phyloP scores from a whole-genome alignment of 1,140 invertebrate species.

The Drosophila varians region DNA sequence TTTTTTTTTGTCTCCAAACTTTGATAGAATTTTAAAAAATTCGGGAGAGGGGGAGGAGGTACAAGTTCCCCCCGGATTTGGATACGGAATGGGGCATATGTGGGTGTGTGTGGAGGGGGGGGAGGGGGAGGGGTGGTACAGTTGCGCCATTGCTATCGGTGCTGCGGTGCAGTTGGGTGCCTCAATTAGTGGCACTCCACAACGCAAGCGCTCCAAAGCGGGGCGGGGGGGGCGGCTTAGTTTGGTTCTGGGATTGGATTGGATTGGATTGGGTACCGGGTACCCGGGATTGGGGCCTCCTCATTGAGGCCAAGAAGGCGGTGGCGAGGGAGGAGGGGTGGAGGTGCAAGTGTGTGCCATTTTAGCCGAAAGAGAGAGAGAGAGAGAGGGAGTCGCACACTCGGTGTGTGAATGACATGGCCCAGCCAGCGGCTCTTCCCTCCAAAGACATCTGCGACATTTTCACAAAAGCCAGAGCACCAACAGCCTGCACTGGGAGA shows the following conservation, averaged over 20 bases:
- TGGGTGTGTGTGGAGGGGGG: slow-evolving; percentile 6
- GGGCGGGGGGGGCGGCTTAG: not conserved
- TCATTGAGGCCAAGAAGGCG: not conserved
- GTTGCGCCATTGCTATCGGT: slow-evolving; percentile 50
- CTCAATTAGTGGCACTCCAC: slow-evolving; percentile 73
- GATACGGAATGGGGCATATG: not conserved
- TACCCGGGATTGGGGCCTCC: slow-evolving; percentile 9
- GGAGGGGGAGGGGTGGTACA: slow-evolving; percentile 45
- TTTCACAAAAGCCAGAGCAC: slow-evolving; percentile 37
- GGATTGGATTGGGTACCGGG: too few species aligned
- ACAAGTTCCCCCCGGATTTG: not conserved
- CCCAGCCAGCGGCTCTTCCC: slow-evolving; percentile 51
- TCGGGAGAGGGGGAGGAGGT: not conserved
- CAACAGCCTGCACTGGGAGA: slow-evolving; percentile 1
- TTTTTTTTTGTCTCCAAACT: not conserved
- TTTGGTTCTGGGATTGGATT: slow-evolving; percentile 4
- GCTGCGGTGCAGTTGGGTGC: slow-evolving; percentile 64
- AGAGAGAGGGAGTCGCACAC: slow-evolving; percentile 70
- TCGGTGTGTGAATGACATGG: slow-evolving; percentile 79
- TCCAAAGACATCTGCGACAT: slow-evolving; percentile 47
- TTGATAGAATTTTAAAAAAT: not conserved
- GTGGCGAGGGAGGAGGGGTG: slow-evolving; percentile 45
- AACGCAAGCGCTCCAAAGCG: slow-evolving; percentile 40
- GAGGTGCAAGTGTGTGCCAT: slow-evolving; percentile 74
- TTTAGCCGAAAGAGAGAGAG: too few species aligned